Evolutionary conservation across 2,888 invertebrate species (phyloP).

Genomic region (Dermolepida albohirtum): DNA sequence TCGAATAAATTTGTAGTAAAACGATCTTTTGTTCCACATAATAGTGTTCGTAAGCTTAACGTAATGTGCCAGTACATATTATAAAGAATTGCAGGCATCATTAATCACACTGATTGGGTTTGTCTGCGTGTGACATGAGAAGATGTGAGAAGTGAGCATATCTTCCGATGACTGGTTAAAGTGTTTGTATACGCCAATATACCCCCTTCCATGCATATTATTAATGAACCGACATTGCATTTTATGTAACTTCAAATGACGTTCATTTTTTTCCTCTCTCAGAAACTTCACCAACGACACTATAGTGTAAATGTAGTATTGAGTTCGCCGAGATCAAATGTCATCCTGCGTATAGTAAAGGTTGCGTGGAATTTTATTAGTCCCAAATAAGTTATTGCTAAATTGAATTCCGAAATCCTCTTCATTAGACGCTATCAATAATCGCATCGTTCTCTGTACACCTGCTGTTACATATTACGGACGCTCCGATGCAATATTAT

Average conservation of each 20-base stretch:
- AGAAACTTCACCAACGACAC: constrained; percentile 56
- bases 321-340: constrained; percentile 51
- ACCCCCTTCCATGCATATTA: constrained; percentile 52
- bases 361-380: constrained; percentile 26
- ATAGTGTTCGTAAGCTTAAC: constrained; percentile 42
- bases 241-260: constrained; percentile 54
- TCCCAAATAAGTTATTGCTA: constrained; percentile 25
- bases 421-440: constrained; percentile 13
- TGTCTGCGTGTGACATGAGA: constrained; percentile 52
- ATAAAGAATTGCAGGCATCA: constrained; percentile 48
- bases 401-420: constrained; percentile 29
- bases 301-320: constrained; percentile 54
- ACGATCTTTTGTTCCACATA: constrained; percentile 40
- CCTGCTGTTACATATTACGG: constrained; percentile 22
- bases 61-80: constrained; percentile 39
- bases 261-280: constrained; percentile 47
- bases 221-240: constrained; percentile 55
- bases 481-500: background rate
- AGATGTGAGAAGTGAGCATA: constrained; percentile 50
- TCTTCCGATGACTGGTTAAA: constrained; percentile 52
- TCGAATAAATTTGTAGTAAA: constrained; percentile 36
- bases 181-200: constrained; percentile 53
- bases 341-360: constrained; percentile 44
- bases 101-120: constrained; percentile 54
- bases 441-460: constrained; percentile 18